Evolutionary conservation across 1,140 invertebrate species (phyloP).

Genomic region (Phortica variegata): DNA sequence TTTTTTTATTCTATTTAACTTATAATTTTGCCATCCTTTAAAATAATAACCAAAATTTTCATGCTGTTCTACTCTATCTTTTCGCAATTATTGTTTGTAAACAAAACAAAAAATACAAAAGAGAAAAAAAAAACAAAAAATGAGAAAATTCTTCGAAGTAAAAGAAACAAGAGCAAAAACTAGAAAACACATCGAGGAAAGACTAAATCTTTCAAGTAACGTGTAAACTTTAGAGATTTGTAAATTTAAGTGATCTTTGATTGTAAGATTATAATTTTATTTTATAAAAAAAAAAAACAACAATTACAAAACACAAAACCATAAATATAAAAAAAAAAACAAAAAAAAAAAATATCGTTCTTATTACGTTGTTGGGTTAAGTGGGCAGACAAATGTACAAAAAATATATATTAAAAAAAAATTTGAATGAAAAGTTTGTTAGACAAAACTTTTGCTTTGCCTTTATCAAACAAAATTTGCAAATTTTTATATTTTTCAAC

Average conservation of each 20-base stretch:
- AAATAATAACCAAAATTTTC: too few species aligned
- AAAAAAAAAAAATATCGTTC: slow-evolving; percentile 23
- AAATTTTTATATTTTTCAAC: too few species aligned
- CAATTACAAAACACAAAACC: slow-evolving; percentile 16
- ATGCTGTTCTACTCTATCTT: slow-evolving; percentile 18
- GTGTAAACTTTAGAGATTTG: slow-evolving; percentile 53
- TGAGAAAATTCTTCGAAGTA: slow-evolving; percentile 25
- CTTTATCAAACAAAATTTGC: too few species aligned
- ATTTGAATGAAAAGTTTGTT: too few species aligned
- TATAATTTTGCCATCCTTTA: not conserved
- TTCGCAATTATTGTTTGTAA: slow-evolving; percentile 9
- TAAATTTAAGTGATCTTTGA: slow-evolving; percentile 58
- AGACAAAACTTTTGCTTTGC: too few species aligned
- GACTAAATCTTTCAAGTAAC: slow-evolving; percentile 39
- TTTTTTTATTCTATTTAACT: slow-evolving; percentile 22
- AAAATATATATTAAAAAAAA: too few species aligned
- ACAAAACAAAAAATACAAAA: slow-evolving; percentile 9
- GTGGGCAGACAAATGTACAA: too few species aligned
- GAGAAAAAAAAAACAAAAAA: not conserved
- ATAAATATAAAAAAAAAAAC: slow-evolving; percentile 38
- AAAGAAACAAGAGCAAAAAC: slow-evolving; percentile 15
- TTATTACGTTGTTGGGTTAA: too few species aligned
- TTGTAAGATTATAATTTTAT: slow-evolving; percentile 58
- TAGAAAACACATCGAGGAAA: slow-evolving; percentile 42
- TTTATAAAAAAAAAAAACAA: slow-evolving; percentile 47